These are phyloP conservation scores for Temnothorax nylanderi DNA, from an alignment of 1,140 invertebrate species.

Conservation along the genomic window DNA sequence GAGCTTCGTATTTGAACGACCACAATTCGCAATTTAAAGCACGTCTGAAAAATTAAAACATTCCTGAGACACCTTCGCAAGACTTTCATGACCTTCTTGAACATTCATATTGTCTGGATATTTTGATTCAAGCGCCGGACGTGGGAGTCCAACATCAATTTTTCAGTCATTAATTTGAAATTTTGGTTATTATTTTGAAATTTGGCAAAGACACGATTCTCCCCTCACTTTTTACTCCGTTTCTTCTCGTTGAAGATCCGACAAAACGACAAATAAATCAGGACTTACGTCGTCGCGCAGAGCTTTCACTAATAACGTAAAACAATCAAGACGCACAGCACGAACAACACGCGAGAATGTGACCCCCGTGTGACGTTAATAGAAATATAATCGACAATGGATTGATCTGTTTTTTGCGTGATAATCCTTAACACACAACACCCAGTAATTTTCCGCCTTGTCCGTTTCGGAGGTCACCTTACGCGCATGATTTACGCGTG, in stretches of 20 bases:
- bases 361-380: neutral
- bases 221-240: neutral
- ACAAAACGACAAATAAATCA: neutral
- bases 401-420: constrained; percentile 13
- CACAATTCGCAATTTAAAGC: neutral
- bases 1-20: neutral
- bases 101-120: neutral
- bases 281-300: neutral
- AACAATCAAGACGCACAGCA: neutral
- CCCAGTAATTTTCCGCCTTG: neutral
- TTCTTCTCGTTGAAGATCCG: neutral
- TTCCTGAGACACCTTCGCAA: neutral
- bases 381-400: constrained; percentile 15
- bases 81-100: neutral
- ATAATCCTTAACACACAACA: neutral
- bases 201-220: neutral
- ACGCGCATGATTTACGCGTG: constrained; percentile 1
- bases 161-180: neutral
- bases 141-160: neutral
- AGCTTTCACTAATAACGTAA: neutral
- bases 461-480: neutral
- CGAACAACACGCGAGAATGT: constrained; percentile 7
- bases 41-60: neutral
- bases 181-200: neutral
- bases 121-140: neutral